phyloP scores from a whole-genome alignment of 92 coral and sea anemone genomes.

The Epizoanthus scotinus region DNA sequence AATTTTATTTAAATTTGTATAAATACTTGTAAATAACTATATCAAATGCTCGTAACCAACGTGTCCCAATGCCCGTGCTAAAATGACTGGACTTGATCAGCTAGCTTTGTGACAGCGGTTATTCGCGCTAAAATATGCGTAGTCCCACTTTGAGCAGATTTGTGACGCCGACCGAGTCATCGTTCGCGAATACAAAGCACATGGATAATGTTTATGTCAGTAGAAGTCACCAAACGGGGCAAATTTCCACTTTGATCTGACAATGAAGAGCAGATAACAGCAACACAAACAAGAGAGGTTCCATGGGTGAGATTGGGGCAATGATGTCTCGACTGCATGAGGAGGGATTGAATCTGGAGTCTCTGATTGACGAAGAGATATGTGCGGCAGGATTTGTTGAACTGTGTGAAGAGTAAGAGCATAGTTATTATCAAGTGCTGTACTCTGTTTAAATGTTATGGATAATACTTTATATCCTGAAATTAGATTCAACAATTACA shows the following conservation, averaged over 20 bases:
- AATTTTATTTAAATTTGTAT: too few relatives aligned
- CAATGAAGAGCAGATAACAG: slow-evolving; percentile 22
- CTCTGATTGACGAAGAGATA: slow-evolving; percentile 74
- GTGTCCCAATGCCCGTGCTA: too few relatives aligned
- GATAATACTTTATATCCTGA: too few relatives aligned
- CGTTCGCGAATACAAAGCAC: neutral
- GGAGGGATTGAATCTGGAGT: slow-evolving; percentile 75
- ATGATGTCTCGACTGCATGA: slow-evolving; percentile 84
- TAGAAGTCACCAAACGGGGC: neutral
- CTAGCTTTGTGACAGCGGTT: slow-evolving; percentile 10
- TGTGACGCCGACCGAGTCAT: neutral
- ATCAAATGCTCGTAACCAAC: too few relatives aligned
- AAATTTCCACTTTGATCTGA: neutral
- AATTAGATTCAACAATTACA: too few relatives aligned
- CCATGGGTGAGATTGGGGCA: slow-evolving; percentile 93
- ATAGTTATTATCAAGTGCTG: neutral
- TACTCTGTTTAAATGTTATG: too few relatives aligned
- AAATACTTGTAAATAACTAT: too few relatives aligned
- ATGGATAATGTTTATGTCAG: slow-evolving; percentile 15
- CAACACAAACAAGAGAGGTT: slow-evolving; percentile 9
- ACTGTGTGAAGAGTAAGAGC: slow-evolving; percentile 60
- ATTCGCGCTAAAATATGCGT: slow-evolving; percentile 9
- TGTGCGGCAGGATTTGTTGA: slow-evolving; percentile 77
- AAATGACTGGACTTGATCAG: too few relatives aligned
- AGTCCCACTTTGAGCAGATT: neutral